These are phyloP conservation scores for Agraylea sexmaculata DNA, from an alignment of 1,140 invertebrate species.

Conservation along the genomic window DNA sequence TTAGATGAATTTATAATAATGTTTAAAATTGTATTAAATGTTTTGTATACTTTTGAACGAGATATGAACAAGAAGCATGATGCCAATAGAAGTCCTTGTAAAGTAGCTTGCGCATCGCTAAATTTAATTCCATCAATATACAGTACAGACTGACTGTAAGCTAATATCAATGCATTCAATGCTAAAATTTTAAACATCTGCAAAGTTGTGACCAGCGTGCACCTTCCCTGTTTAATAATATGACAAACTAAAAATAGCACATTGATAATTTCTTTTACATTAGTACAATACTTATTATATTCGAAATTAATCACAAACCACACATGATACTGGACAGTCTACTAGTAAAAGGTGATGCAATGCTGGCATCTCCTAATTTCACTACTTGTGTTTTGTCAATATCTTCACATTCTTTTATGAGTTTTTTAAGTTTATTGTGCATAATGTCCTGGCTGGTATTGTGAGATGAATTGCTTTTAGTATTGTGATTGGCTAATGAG, in stretches of 20 bases:
- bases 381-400: constrained; percentile 81
- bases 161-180: constrained; percentile 93
- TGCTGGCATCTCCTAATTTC: constrained; percentile 94
- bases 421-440: constrained; percentile 47
- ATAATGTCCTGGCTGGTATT: constrained; percentile 1
- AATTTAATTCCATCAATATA: constrained; percentile 98
- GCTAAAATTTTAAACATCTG: constrained; percentile 99
- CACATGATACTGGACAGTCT: constrained; percentile 94
- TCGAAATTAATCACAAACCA: constrained; percentile 56
- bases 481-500: constrained; percentile 8
- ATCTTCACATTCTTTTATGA: constrained; percentile 87
- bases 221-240: constrained; percentile 97
- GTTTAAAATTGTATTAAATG: neutral
- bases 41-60: constrained; percentile 72
- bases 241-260: constrained; percentile 72
- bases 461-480: constrained; percentile 5
- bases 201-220: constrained; percentile 95
- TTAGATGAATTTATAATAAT: constrained; percentile 15
- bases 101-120: constrained; percentile 92
- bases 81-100: constrained; percentile 88
- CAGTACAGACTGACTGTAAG: constrained; percentile 96
- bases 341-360: constrained; percentile 98
- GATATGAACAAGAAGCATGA: constrained; percentile 98
- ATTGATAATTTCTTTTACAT: neutral
- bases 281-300: too few species aligned